These are phyloP conservation scores for Malaclemys terrapin DNA, from an alignment of 2,113 vertebrate species.

Conservation along the genomic window DNA sequence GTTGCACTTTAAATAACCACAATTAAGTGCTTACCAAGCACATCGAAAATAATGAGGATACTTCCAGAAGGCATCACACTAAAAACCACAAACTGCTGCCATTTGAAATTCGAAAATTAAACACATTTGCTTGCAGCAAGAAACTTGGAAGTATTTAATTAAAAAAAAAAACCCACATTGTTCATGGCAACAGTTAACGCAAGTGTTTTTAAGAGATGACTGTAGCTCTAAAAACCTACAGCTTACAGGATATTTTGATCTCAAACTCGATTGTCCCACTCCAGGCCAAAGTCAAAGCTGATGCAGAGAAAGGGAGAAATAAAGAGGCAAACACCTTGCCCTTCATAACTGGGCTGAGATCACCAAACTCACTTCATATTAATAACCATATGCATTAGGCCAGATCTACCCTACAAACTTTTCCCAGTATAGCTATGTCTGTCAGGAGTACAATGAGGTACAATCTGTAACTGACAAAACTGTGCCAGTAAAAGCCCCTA, in stretches of 20 bases:
- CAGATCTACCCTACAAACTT: background rate
- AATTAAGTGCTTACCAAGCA: accelerated
- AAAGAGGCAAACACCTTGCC: background rate
- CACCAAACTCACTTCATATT: background rate
- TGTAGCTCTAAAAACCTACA: background rate
- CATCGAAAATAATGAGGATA: accelerated
- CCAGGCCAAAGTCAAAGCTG: background rate
- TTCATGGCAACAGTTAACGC: accelerated
- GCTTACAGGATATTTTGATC: background rate
- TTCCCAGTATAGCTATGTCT: background rate
- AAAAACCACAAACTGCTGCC: background rate
- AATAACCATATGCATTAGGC: background rate
- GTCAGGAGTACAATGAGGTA: background rate
- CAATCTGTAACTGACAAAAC: background rate
- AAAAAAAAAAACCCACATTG: accelerated
- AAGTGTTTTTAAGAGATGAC: accelerated
- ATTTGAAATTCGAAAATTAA: background rate
- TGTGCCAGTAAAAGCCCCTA: background rate
- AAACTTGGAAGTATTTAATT: accelerated
- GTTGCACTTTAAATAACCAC: background rate
- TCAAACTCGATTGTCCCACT: background rate
- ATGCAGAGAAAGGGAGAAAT: background rate
- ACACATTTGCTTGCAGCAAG: background rate
- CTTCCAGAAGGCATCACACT: accelerated
- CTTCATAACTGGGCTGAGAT: accelerated